Evolutionary conservation across 2,113 vertebrate genomes (phyloP).

Genomic region (Spermophilus dauricus): DNA sequence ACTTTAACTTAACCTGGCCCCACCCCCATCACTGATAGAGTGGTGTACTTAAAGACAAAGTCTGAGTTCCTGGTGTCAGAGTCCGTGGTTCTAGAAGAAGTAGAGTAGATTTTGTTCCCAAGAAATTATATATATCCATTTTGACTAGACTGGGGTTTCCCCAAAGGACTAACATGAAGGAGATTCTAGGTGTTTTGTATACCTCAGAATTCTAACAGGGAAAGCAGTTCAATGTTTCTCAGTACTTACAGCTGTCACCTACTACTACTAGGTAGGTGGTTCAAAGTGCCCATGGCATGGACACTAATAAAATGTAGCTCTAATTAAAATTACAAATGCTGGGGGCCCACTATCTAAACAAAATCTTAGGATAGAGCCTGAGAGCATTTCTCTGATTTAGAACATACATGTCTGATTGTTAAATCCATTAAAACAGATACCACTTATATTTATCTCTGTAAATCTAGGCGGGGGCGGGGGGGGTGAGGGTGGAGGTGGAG

Average conservation of each 20-base stretch:
- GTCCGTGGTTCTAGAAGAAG: not conserved
- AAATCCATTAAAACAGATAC: not conserved
- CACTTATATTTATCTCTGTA: conserved; percentile 31
- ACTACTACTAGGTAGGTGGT: not conserved
- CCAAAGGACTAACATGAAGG: conserved; percentile 36
- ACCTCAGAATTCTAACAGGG: not conserved
- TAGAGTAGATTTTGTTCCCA: not conserved
- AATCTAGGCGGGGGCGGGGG: not conserved
- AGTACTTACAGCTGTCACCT: not conserved
- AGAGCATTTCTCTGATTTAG: conserved; percentile 13
- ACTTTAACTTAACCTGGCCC: conserved; percentile 43
- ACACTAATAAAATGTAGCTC: conserved; percentile 39
- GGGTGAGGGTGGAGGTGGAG: too few species aligned
- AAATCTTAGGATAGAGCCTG: conserved; percentile 8
- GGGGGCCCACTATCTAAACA: not conserved
- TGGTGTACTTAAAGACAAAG: not conserved
- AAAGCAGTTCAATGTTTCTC: not conserved
- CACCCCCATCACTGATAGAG: not conserved
- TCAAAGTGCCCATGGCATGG: not conserved
- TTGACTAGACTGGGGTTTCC: not conserved
- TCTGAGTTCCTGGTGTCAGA: not conserved
- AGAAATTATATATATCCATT: conserved; percentile 20
- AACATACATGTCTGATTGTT: conserved; percentile 4
- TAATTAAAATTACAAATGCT: conserved; percentile 29
- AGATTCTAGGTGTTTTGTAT: not conserved